Percentiles rank a stretch among this genome's conserved stretches.
phyloP scores from a whole-genome alignment of 2,888 invertebrate species.

The Opisthograptis luteolata region DNA sequence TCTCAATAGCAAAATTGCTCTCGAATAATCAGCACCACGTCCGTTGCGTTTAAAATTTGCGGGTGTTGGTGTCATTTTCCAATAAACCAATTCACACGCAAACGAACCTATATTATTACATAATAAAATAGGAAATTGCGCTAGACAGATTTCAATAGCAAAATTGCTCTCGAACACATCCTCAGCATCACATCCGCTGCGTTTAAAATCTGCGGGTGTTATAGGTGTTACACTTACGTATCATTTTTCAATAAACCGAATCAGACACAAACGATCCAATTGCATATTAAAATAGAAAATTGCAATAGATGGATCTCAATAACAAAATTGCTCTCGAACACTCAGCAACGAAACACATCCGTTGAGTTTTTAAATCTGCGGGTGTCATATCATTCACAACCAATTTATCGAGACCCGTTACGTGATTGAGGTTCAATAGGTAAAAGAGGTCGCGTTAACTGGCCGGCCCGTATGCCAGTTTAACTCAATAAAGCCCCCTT shows the following conservation, averaged over 20 bases:
- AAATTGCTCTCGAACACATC: too few relatives aligned
- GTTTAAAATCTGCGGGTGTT: too few relatives aligned
- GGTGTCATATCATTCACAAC: conserved; percentile 57
- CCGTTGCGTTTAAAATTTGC: too few relatives aligned
- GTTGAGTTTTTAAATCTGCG: conserved; percentile 69
- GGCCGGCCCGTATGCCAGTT: conserved; percentile 76
- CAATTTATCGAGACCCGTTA: conserved; percentile 47
- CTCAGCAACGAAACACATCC: conserved; percentile 69
- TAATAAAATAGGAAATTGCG: too few relatives aligned
- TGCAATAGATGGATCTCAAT: conserved; percentile 69
- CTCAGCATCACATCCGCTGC: too few relatives aligned
- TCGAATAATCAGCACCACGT: too few relatives aligned
- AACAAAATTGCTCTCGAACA: conserved; percentile 72
- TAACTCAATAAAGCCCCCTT: conserved; percentile 82
- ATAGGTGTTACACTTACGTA: too few relatives aligned
- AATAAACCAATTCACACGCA: conserved; percentile 33
- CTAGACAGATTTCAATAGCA: too few relatives aligned
- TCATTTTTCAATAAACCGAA: too few relatives aligned
- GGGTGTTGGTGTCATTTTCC: too few relatives aligned
- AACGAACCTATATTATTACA: too few relatives aligned
- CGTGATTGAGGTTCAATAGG: conserved; percentile 31
- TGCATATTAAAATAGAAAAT: conserved; percentile 56
- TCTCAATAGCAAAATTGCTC: too few relatives aligned
- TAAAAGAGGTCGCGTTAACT: conserved; percentile 52
- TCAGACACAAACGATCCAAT: conserved; percentile 45